Conservation (phyloP, 2,797 vertebrate genomes). For the Tolypeutes matacus region DNA sequence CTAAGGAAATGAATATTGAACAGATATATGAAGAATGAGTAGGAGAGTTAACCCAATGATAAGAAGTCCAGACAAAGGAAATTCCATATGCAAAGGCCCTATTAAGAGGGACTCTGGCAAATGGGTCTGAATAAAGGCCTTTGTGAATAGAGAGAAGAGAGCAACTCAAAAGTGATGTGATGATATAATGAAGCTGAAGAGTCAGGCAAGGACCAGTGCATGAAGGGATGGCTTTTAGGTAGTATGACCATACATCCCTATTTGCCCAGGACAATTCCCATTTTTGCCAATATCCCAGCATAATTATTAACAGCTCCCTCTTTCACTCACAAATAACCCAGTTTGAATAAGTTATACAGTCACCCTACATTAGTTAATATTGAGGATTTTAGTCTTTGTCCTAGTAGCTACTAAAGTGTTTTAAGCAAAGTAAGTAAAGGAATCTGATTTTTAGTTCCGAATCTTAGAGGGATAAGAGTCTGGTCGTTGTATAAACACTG, state of each 20-base stretch:
- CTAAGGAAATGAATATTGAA: neutral
- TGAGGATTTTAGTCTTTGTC: neutral
- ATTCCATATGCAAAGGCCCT: neutral
- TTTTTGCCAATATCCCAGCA: neutral
- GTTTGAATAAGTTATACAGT: neutral
- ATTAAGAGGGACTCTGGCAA: neutral
- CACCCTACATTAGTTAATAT: neutral
- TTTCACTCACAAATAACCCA: neutral
- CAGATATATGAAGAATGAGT: neutral
- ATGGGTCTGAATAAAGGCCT: neutral
- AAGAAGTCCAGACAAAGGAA: neutral
- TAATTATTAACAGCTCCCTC: neutral
- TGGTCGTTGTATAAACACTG: neutral
- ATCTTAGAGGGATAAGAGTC: neutral
- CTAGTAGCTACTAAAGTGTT: neutral
- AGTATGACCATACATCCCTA: neutral
- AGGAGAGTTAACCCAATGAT: neutral
- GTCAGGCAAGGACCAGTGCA: neutral
- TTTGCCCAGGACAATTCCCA: neutral
- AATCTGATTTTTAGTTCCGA: neutral
- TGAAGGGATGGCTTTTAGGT: neutral
- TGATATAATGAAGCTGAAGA: neutral
- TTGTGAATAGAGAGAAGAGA: neutral
- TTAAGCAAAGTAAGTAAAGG: neutral
- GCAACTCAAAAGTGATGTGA: neutral